Percentiles rank a stretch among this genome's conserved stretches.
Conservation (phyloP, 2,113 vertebrate species). For the Mohoua ochrocephala region DNA sequence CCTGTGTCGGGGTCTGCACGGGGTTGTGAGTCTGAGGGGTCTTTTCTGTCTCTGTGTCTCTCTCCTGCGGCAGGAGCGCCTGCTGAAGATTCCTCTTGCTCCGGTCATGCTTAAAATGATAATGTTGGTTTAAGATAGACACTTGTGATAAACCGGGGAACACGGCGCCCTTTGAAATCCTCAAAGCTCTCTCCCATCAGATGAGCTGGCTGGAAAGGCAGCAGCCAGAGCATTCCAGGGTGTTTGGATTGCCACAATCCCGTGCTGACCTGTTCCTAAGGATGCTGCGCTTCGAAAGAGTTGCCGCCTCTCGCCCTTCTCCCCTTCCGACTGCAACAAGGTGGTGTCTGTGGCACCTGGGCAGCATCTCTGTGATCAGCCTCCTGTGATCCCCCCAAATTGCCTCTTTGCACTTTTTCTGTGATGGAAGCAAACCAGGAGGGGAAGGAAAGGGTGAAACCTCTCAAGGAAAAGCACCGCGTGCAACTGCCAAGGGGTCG, state of each 20-base stretch:
- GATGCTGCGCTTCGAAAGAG: background rate
- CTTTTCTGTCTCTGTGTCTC: background rate
- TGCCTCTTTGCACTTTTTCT: background rate
- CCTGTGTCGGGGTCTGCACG: background rate
- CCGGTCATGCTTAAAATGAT: slow-evolving; percentile 44
- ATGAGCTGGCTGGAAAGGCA: background rate
- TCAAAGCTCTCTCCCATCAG: slow-evolving; percentile 22
- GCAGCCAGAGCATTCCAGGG: background rate
- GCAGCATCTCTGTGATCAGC: background rate
- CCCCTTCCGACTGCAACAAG: background rate
- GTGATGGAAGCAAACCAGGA: background rate
- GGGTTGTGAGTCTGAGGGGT: background rate
- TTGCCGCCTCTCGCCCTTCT: background rate
- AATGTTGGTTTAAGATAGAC: slow-evolving; percentile 54
- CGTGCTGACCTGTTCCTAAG: background rate
- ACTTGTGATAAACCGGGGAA: slow-evolving; percentile 36
- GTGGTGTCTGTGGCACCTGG: background rate
- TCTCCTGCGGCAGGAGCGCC: background rate
- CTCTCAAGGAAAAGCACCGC: background rate
- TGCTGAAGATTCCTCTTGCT: background rate
- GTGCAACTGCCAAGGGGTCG: background rate
- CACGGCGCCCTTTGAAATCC: slow-evolving; percentile 4
- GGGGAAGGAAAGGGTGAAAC: background rate
- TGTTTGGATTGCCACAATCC: rapidly evolving
- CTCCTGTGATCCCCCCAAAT: background rate